Evolutionary conservation across 2,113 vertebrate genomes (phyloP).

Genomic region (Eclectus roratus): DNA sequence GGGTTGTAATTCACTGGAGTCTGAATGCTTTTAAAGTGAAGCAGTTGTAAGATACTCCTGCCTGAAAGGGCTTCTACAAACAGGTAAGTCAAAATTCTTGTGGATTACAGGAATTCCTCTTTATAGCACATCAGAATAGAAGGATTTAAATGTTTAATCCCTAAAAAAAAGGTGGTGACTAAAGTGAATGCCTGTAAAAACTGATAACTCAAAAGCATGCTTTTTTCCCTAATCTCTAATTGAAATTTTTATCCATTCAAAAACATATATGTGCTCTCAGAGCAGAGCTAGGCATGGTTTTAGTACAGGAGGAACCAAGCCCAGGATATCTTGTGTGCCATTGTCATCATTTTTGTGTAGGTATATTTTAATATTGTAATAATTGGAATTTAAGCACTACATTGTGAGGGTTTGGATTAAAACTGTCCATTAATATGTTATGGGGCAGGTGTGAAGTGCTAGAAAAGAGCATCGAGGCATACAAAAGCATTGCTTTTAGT

Average conservation of each 20-base stretch:
- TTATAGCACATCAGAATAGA: not conserved
- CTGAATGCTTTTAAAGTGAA: constrained; percentile 9
- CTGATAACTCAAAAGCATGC: not conserved
- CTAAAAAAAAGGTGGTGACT: not conserved
- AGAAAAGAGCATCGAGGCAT: not conserved
- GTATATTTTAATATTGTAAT: not conserved
- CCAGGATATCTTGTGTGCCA: not conserved
- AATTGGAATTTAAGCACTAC: not conserved
- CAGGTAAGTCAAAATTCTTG: constrained; percentile 31
- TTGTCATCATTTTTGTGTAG: not conserved
- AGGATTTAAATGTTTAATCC: not conserved
- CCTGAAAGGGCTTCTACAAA: constrained; percentile 9
- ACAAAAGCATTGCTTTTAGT: not conserved
- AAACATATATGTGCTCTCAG: not conserved
- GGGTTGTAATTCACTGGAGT: not conserved
- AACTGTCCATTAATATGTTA: not conserved
- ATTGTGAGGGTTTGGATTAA: not conserved
- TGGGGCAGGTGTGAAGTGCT: not conserved
- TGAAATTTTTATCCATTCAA: not conserved
- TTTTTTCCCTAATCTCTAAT: not conserved
- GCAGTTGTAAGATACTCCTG: not conserved
- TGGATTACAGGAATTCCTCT: constrained; percentile 6
- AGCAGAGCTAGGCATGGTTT: not conserved
- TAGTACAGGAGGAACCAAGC: not conserved
- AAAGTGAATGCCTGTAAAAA: constrained; percentile 1